Evolutionary conservation across 2,888 invertebrate genomes (phyloP), one percentile per base, ranked within the genome.

Genomic region (Venusia cambrica): DNA sequence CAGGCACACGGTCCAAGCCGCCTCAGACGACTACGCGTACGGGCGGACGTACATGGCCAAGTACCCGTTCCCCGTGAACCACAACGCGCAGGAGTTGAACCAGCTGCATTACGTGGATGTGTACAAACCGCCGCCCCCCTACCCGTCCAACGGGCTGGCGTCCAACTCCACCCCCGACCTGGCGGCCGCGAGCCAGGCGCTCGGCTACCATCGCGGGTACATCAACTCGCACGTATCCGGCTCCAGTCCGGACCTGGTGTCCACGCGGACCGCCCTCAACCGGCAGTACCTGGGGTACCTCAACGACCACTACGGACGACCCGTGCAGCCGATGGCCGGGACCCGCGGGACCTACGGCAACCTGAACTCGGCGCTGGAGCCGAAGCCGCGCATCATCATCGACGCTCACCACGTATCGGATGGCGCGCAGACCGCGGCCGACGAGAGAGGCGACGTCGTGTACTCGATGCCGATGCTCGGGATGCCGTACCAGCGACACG

Each of bases 91-190:
- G 0, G 87, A 88, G 41, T 53, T 88, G 31, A 79, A 87, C 22
- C 89, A 88, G 19, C 63, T 90, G 17, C 90, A 90, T 26, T 85
- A 91, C 57, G 76, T 92, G 8, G 92, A 92, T 60, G 88, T 93
- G 3, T 93, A 92, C 64, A 95, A 95, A 68, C 94, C 95, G 0
- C 96, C 96, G 0, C 96, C 96, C 0, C 95, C 96, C 0, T 96
- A 96, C 76, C 94, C 94, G 0, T 90, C 91, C 0, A 92, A 91
- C 59, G 89, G 93, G 0, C 79, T 92, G n/a, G 93, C 92, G 27
- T 95, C 94, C 4, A 94, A 93, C 54, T 95, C 94, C 0, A 95
- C 95, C 0, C 95, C 96, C 0, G 96, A 96, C 69, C 72, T 96
- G 34, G 95, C 95, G 0, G 91, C 91, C 1, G 92, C 92, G 1